These are phyloP conservation scores for Elymnias hypermnestra DNA, from an alignment of 1,140 invertebrate species.

Conservation along the genomic window DNA sequence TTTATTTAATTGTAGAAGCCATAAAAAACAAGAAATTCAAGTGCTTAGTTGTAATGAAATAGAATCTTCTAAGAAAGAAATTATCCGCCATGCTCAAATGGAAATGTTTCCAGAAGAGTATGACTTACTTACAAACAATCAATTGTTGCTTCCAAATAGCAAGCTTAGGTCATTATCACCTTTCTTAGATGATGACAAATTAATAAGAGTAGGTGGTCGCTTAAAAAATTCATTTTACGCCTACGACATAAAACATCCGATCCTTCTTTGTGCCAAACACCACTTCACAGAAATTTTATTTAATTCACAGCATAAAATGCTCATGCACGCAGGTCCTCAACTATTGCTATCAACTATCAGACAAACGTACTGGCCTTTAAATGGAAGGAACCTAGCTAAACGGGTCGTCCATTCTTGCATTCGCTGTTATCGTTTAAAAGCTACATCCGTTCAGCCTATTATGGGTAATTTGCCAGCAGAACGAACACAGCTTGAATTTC, in stretches of 20 bases:
- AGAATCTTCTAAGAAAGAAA: too few species aligned
- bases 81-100: too few species aligned
- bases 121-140: too few species aligned
- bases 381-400: slow-evolving; percentile 18
- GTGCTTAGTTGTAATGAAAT: too few species aligned
- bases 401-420: slow-evolving; percentile 11
- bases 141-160: slow-evolving; percentile 7
- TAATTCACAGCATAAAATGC: slow-evolving; percentile 7
- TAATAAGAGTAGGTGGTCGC: slow-evolving; percentile 25
- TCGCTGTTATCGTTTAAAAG: slow-evolving; percentile 8
- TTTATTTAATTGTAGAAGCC: too few species aligned
- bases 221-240: slow-evolving; percentile 24
- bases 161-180: slow-evolving; percentile 10
- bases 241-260: slow-evolving; percentile 23
- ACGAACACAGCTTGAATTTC: slow-evolving; percentile 18
- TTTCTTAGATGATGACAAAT: slow-evolving; percentile 15
- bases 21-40: too few species aligned
- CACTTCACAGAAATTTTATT: slow-evolving; percentile 16
- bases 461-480: slow-evolving; percentile 23
- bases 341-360: slow-evolving; percentile 12
- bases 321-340: slow-evolving; percentile 21
- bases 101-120: too few species aligned
- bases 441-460: slow-evolving; percentile 14
- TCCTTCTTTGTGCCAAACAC: slow-evolving; percentile 20
- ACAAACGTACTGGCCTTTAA: slow-evolving; percentile 24